These are phyloP conservation scores for Scartelaos histophorus DNA, from an alignment of 2,113 vertebrate species.

Conservation along the genomic window DNA sequence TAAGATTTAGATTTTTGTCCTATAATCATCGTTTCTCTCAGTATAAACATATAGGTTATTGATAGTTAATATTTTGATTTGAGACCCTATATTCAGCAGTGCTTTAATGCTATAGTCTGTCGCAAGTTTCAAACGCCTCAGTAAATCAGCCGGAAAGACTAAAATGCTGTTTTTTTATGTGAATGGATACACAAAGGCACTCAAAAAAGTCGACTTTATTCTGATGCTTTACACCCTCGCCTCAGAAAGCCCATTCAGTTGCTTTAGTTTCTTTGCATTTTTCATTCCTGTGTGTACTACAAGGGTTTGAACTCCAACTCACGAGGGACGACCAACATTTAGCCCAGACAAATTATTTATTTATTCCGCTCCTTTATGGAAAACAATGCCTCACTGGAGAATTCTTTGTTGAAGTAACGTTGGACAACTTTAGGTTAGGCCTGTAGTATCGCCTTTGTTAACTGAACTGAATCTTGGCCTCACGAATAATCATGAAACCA, in stretches of 20 bases:
- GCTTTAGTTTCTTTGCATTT: not conserved
- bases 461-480: not conserved
- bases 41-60: not conserved
- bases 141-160: not conserved
- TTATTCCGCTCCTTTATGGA: not conserved
- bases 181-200: not conserved
- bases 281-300: not conserved
- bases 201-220: not conserved
- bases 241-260: not conserved
- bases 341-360: conserved; percentile 5
- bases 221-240: not conserved
- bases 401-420: not conserved
- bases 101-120: not conserved
- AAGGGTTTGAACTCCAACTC: not conserved
- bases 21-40: not conserved
- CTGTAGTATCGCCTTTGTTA: not conserved
- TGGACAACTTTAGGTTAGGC: not conserved
- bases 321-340: not conserved
- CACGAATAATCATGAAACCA: not conserved
- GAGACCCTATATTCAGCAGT: not conserved
- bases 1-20: not conserved
- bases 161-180: not conserved
- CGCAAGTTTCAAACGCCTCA: not conserved
- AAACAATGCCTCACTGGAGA: not conserved
- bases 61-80: not conserved